Base-by-base conservation (phyloP, 2,113 vertebrate genomes). In the Acrocephalus arundinaceus region DNA sequence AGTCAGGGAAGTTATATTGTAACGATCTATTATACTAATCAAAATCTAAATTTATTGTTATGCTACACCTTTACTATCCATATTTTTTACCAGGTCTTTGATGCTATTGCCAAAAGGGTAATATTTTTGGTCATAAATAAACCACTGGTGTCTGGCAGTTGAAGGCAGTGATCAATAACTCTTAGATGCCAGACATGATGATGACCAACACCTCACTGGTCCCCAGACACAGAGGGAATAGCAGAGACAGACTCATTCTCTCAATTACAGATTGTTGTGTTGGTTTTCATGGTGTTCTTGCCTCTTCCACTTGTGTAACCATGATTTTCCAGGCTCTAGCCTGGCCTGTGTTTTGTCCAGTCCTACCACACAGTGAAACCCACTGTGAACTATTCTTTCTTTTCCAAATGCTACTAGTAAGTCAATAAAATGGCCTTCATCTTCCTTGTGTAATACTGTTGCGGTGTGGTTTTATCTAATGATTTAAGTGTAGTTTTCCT, bases 1-100 rank as follows among this genome's bases (percentile, higher is more conserved):
- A 97, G 90, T 97, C 30, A 19, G 55, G 19, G 58, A 92, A 96
- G 88, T 83, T 48, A 13, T 28, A 59, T 74, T 85, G 63, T 62
- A 78, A 49, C 46, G 30, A 87, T 85, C 45, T 88, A 51, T 39
- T 72, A 15, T 28, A 48, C 55, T 85, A 87, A 96, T 94, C 46
- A 84, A 90, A 90, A 76, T 46, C 67, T 62, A n/a, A 76, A 67
- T 89, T 75, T 87, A 82, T 63, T 55, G 35, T 83, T 83, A 59
- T 30, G 39, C 45, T 84, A 5, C 28, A 43, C 79, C 37, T 87
- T 89, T 70, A 19, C 39, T 70, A 17, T 48, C 45, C 31, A 6
- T 78, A 77, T 88, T 87, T 82, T 80, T 66, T 65, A 39, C 28
- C 30, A 77, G 45, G 37, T 68, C 63, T 87, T 7, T 43, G 37